A percentile compares a stretch with the other conserved stretches of the same genome.
phyloP scores from a whole-genome alignment of 2,888 invertebrate genomes.

The Laothoe populi region DNA sequence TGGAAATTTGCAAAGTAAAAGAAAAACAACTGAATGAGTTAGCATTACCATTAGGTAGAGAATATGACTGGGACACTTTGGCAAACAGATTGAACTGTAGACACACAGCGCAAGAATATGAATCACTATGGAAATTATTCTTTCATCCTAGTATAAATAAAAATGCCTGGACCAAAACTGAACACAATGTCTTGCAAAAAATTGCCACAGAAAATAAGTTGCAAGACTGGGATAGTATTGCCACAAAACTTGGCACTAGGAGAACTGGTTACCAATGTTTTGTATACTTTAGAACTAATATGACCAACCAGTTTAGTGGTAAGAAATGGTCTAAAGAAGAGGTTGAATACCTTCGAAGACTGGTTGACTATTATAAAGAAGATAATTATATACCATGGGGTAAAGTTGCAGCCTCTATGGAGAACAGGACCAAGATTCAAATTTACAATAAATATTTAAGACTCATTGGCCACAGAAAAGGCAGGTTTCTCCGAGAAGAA shows the following conservation, averaged over 20 bases:
- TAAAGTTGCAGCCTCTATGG: constrained; percentile 86
- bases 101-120: constrained; percentile 87
- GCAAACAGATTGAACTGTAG: constrained; percentile 74
- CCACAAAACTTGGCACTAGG: constrained; percentile 79
- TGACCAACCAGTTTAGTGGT: constrained; percentile 55
- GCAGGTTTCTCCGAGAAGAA: constrained; percentile 87
- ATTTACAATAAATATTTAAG: constrained; percentile 85
- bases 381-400: constrained; percentile 91
- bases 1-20: constrained; percentile 48
- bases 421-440: constrained; percentile 86
- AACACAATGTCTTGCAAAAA: constrained; percentile 56
- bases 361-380: constrained; percentile 86
- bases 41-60: constrained; percentile 62
- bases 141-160: constrained; percentile 88
- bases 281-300: constrained; percentile 85
- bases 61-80: constrained; percentile 86
- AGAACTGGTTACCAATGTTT: constrained; percentile 89
- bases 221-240: constrained; percentile 89
- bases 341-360: constrained; percentile 85
- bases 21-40: constrained; percentile 55
- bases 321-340: constrained; percentile 88
- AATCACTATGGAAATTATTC: constrained; percentile 89
- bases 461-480: constrained; percentile 77
- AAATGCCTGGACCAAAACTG: constrained; percentile 58
- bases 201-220: constrained; percentile 61